Conservation (phyloP, 2,113 vertebrate genomes). For the Pseudorasbora parva region DNA sequence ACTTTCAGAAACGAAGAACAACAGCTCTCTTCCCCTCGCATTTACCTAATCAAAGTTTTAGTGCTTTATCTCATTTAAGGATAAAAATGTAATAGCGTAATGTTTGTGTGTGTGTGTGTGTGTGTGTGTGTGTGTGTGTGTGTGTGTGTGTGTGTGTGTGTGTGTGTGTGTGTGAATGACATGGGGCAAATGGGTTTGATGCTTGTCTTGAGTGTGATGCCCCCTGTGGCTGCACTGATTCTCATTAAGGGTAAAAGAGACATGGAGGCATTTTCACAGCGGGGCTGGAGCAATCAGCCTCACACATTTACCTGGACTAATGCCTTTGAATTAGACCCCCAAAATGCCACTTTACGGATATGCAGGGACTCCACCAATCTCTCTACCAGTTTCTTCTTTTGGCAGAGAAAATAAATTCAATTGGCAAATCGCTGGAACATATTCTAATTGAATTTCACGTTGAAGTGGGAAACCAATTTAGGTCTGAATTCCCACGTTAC, state of each 20-base stretch:
- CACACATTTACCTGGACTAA: slow-evolving; percentile 51
- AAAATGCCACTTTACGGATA: slow-evolving; percentile 45
- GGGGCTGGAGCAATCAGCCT: slow-evolving; percentile 46
- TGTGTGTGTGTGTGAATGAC: background rate
- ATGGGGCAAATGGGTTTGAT: slow-evolving; percentile 20
- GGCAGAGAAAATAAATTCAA: slow-evolving; percentile 54
- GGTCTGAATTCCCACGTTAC: slow-evolving; percentile 46
- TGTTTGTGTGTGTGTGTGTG: background rate
- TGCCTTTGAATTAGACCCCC: slow-evolving; percentile 50
- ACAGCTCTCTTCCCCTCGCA: slow-evolving; percentile 14
- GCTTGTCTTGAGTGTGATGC: slow-evolving; percentile 9
- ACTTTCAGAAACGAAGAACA: slow-evolving; percentile 40
- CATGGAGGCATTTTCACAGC: slow-evolving; percentile 46
- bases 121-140: background rate
- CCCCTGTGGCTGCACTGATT: slow-evolving; percentile 42
- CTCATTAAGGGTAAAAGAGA: slow-evolving; percentile 50
- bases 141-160: background rate
- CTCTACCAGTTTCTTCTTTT: slow-evolving; percentile 35
- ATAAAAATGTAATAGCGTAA: background rate
- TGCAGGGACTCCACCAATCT: slow-evolving; percentile 42
- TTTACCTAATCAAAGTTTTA: slow-evolving; percentile 23
- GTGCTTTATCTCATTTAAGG: slow-evolving; percentile 1
- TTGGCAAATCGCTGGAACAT: slow-evolving; percentile 56
- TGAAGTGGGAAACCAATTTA: slow-evolving; percentile 55
- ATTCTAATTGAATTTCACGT: slow-evolving; percentile 59